Evolutionary conservation across 2,888 invertebrate genomes (phyloP), one percentile per base, ranked within the genome.

Genomic region (Xylocampa areola): DNA sequence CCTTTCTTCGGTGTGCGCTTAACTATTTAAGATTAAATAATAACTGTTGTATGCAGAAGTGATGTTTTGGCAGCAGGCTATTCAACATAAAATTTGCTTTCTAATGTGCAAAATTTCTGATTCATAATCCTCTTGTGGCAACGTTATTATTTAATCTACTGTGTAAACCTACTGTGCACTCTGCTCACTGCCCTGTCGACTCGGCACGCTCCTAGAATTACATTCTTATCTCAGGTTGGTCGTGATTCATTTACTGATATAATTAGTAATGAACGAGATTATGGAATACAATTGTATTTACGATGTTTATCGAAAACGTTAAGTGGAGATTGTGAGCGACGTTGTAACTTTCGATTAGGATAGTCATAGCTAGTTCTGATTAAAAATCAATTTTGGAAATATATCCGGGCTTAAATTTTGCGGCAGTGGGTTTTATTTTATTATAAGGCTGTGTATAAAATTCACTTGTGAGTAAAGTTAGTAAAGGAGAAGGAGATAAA

Each of bases 401-500:
- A 70, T 80, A 80, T 76, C 75, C 68, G 75, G 76, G 85, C 83
- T 87, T 89, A 77, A 82, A 81, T 76, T 82, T 79, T 80, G 82
- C 72, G 88, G 88, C 91, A 89, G 88, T 90, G 91, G 86, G 88
- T 84, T 85, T 84, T 81, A 82, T 87, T 85, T 80, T 87, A 86
- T 81, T 74, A 83, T 89, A 90, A 89, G 92, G 92, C 91, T 92
- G 91, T 91, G 90, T 92, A 84, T 77, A 71, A 87, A 84, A 87
- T 85, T 88, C 84, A 85, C 85, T 85, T 82, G 81, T 88, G 84
- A 85, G 80, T 85, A 82, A 82, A 80, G 83, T 82, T 85, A 84
- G 81, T 80, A 55, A 55, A 85, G 85, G 76, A 75, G 79, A 83
- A 80, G 70, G 76, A 76, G 68, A 69, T 81, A 81, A 82, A n/a